Percentiles rank a stretch among this genome's conserved stretches.
These are phyloP conservation scores for Eufriesea mexicana DNA, from an alignment of 1,140 invertebrate species.

Conservation along the genomic window DNA sequence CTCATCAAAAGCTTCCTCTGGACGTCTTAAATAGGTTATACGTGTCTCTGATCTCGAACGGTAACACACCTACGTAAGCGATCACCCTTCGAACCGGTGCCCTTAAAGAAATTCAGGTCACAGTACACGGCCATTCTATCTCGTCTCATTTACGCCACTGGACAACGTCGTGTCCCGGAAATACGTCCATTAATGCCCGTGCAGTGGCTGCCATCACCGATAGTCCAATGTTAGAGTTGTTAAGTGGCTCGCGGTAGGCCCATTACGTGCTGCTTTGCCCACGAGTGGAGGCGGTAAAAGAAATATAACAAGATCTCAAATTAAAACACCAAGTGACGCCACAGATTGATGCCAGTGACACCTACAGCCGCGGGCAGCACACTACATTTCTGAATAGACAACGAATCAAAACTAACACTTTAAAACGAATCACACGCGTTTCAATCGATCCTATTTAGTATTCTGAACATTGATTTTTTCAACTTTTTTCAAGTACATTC, in stretches of 20 bases:
- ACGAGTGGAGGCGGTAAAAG: constrained; percentile 8
- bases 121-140: not conserved
- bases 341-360: not conserved
- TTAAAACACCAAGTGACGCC: not conserved
- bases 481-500: too few species aligned
- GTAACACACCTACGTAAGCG: not conserved
- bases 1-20: constrained; percentile 1
- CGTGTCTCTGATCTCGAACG: not conserved
- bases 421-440: too few species aligned
- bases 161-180: constrained; percentile 45
- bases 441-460: too few species aligned
- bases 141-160: constrained; percentile 11
- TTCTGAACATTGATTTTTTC: too few species aligned
- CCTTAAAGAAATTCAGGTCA: constrained; percentile 40
- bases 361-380: not conserved
- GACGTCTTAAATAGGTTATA: constrained; percentile 19
- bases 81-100: not conserved
- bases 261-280: constrained; percentile 48
- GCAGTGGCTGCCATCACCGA: constrained; percentile 1
- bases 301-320: not conserved
- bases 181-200: constrained; percentile 58
- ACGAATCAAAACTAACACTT: too few species aligned
- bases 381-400: not conserved
- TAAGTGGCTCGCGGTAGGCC: constrained; percentile 55
- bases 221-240: constrained; percentile 9